Base-by-base conservation (phyloP, 2,113 vertebrate genomes). In the Girardinichthys multiradiatus region DNA sequence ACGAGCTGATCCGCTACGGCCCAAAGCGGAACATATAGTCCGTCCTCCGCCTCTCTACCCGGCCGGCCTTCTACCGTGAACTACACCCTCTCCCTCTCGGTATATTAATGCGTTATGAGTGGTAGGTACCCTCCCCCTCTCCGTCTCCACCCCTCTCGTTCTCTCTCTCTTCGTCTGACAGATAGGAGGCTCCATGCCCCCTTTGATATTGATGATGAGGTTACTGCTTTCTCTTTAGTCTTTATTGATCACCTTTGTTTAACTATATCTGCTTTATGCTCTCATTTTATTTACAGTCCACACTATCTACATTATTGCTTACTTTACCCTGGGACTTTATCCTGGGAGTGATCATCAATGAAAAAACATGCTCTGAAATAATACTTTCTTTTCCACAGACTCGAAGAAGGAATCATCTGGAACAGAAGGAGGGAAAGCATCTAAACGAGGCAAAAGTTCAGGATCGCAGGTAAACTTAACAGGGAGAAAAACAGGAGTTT, bases 21-120 rank as follows among this genome's bases (percentile, higher is more conserved):
- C 95, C 94, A 94, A 94, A 95, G 94, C 95, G 94, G 93, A 92
- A 95, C 92, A 95, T 85, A 96, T 95, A 97, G 96, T 96, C 96
- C 96, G 96, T 96, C 95, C 96, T 95, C 94, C 92, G 92, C 90
- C 91, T 92, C 85, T 85, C 87, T 87, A 79, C 90, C 91, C 93
- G 95, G 93, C 95, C 96, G 95, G 95, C 96, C 96, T 96, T 95
- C 95, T 94, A 86, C 94, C 95, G 93, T 94, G 93, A 96, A 95
- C 95, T 93, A 94, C 94, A 95, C 94, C 95, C 90, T 91, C 90
- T 94, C 93, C 92, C 94, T 94, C 94, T 92, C 92, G 90, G 94
- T 95, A 95, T 95, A 96, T 97, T 95, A 95, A 97, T 97, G 96
- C 97, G 96, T 96, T 96, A 98, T 98, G 97, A 98, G 97, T 95